phyloP scores from a whole-genome alignment of 2,797 vertebrate genomes.

The Limnodromus scolopaceus region DNA sequence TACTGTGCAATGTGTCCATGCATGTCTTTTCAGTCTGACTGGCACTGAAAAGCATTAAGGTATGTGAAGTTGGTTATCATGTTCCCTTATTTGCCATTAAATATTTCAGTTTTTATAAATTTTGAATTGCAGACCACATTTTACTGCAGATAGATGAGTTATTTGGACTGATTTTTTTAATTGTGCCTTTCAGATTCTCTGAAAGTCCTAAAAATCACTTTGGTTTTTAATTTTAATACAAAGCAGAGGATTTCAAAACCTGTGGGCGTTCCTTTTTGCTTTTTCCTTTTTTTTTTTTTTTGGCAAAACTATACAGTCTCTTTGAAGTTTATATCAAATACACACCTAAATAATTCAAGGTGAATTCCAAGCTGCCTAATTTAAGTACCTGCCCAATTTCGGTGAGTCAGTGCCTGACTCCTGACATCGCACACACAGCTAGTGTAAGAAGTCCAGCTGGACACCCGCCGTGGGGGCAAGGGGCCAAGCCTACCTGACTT shows the following conservation, averaged over 20 bases:
- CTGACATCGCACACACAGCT: rapidly evolving
- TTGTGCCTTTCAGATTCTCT: background rate
- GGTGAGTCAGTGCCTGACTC: background rate
- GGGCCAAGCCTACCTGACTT: background rate
- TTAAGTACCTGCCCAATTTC: background rate
- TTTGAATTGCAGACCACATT: background rate
- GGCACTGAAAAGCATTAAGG: background rate
- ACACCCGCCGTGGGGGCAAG: rapidly evolving
- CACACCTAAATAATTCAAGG: constrained; percentile 5
- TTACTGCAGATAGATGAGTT: background rate
- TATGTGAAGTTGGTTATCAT: background rate
- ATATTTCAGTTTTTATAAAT: background rate
- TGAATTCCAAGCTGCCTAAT: constrained; percentile 3
- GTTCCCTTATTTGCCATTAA: background rate
- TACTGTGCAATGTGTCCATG: background rate
- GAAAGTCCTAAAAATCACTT: background rate
- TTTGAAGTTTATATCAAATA: constrained; percentile 41
- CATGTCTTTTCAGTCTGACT: background rate
- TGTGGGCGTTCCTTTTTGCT: background rate
- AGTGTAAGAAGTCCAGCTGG: background rate
- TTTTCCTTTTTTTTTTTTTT: background rate
- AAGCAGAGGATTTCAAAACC: background rate
- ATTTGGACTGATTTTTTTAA: background rate
- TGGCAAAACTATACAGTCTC: background rate
- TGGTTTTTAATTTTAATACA: background rate